Base-by-base conservation (phyloP, 2,797 vertebrate species). In the Chrysocyon brachyurus region DNA sequence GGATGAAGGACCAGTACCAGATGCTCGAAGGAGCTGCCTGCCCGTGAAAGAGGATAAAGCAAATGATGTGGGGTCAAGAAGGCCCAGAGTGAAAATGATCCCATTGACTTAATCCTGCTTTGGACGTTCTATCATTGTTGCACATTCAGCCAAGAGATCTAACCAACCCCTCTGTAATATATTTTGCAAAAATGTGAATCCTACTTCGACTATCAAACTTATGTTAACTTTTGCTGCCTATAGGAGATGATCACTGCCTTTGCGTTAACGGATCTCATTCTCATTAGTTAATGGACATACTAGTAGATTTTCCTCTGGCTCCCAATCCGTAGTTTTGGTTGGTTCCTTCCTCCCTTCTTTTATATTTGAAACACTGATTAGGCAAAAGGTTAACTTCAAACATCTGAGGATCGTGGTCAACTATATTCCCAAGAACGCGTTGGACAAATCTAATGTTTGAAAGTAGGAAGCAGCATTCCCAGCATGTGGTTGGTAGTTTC, bases 351-450 rank as follows among this genome's bases (percentile, higher is more conserved):
- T 59, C 10, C n/a, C 81, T 86, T 91, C 70, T 86, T 96, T 78
- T 40, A 78, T 10, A 83, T 78, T 85, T 84, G 59, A 92, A 86
- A 83, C 22, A 91, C 19, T 36, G 3, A 59, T 81, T 72, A 90
- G 26, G 73, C 54, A 52, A 95, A 87, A 75, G 86, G 49, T n/a
- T 12, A 94, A 72, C 88, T 68, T 78, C 81, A 91, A 91, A 63
- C 6, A 84, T 49, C 83, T 87, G 31, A 33, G 19, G 40, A 31
- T 91, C 28, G 4, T 6, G 9, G 52, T 72, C 36, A 92, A 78
- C 68, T 72, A 28, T n/a, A 92, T 28, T 54, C 28, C 63, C 54
- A 54, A 17, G 52, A 83, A 46, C n/a, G 46, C 2, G 1, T 57
- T 57, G 24, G 49, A 56, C 33, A 57, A 46, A 31, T 17, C 17